Base-by-base conservation (phyloP, 2,888 invertebrate genomes). In the Sesamia inferens region DNA sequence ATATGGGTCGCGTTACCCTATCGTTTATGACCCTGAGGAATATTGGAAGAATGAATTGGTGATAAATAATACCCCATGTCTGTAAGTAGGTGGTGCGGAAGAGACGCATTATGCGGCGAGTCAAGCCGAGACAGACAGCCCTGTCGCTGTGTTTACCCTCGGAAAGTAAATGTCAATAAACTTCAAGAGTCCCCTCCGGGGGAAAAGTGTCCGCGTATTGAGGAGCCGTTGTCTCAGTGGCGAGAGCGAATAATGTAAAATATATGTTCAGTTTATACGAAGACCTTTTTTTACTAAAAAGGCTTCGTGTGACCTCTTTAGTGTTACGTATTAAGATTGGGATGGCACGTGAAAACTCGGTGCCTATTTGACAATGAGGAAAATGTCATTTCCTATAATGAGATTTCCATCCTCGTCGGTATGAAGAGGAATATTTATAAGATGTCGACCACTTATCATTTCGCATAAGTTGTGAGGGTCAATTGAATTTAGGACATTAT, bases 151-250 rank as follows among this genome's bases (percentile, higher is more conserved):
- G 95, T 96, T 96, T 96, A 92, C 93, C 90, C 93, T 90, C 90
- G 87, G 91, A 93, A 95, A 96, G 96, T 96, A 95, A 96, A 96
- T 95, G 96, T 95, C 95, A 96, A 96, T 94, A 96, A 94, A 93
- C 91, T 93, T 93, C 92, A 93, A 93, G 93, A 90, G 90, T 88
- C 86, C 90, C 90, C 93, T 92, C 90, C 85, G 83, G 91, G 93
- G 90, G 90, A 90, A 91, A 92, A 93, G 92, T 93, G 92, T 90
- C 91, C 91, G 87, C 81, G 88, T 89, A 89, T 90, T 87, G 90
- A 88, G 87, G 85, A 85, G 79, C 88, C 90, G 89, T 92, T 93
- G 92, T 94, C 92, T 91, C 88, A 86, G 82, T 85, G 85, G 88
- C 86, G 73, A 80, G 76, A 81, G 66, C 74, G 87, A 86, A 90